Percentiles rank a stretch among this genome's conserved stretches.
Evolutionary conservation across 2,113 vertebrate species (phyloP).

Genomic region (Grus americana): DNA sequence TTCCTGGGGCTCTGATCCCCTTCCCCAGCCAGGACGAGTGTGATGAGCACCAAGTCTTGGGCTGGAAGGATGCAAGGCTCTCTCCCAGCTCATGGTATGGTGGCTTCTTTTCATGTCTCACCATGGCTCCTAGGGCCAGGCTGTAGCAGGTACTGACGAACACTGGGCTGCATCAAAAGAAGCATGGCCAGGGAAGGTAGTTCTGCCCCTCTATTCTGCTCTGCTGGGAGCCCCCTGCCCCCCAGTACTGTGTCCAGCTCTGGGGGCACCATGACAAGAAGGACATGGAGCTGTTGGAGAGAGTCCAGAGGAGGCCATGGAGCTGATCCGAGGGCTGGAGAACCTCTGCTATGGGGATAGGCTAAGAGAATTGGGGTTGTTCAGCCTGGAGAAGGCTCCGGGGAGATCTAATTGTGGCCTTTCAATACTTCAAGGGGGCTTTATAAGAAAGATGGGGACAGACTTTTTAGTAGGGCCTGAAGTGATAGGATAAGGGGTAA

Average conservation of each 20-base stretch:
- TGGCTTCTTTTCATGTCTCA: not conserved
- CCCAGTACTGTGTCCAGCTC: not conserved
- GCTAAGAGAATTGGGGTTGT: not conserved
- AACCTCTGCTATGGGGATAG: not conserved
- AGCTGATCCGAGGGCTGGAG: not conserved
- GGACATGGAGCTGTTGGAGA: not conserved
- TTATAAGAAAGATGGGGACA: not conserved
- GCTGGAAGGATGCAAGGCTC: not conserved
- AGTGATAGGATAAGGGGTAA: not conserved
- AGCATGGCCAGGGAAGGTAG: not conserved
- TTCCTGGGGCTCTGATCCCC: not conserved
- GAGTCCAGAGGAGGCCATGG: not conserved
- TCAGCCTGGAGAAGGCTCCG: not conserved
- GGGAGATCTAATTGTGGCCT: not conserved
- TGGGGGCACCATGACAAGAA: not conserved
- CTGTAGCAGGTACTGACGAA: not conserved
- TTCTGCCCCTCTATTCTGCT: not conserved
- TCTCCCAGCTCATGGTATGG: rapidly evolving
- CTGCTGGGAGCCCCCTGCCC: not conserved
- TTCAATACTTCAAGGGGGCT: rapidly evolving
- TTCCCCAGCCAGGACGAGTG: not conserved
- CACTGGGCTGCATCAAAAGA: not conserved
- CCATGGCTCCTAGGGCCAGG: rapidly evolving
- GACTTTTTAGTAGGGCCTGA: not conserved
- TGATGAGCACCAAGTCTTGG: not conserved